Conservation (phyloP, 1,140 invertebrate species). For the Drosophila pseudoobscura region DNA sequence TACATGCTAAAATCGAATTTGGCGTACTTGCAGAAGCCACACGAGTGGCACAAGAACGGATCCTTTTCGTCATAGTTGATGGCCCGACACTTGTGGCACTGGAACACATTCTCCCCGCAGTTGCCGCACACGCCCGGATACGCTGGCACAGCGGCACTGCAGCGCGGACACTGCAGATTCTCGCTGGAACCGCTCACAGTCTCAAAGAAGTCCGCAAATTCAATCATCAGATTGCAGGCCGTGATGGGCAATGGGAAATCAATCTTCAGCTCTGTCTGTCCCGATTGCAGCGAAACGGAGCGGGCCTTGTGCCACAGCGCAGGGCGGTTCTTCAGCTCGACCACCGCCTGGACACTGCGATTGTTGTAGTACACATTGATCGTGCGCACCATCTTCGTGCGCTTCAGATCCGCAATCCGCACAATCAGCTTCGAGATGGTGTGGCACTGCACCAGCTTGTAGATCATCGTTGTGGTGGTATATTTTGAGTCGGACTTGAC, state of each 20-base stretch:
- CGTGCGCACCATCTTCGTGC: conserved; percentile 98
- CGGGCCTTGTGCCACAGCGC: conserved; percentile 98
- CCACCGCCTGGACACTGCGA: conserved; percentile 96
- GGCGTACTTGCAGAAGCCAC: conserved; percentile 99
- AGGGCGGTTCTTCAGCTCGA: conserved; percentile 95
- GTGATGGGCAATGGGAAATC: conserved; percentile 98
- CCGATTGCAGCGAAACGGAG: conserved; percentile 93
- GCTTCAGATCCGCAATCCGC: conserved; percentile 96
- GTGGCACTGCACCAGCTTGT: conserved; percentile 97
- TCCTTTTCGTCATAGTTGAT: conserved; percentile 99
- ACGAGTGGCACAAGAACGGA: conserved; percentile 98
- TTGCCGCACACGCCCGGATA: conserved; percentile 99
- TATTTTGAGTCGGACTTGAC: conserved; percentile 99
- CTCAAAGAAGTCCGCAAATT: conserved; percentile 99
- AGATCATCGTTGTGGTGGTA: conserved; percentile 98
- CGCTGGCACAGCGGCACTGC: conserved; percentile 97
- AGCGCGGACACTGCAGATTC: conserved; percentile 97
- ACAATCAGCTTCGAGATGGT: conserved; percentile 97
- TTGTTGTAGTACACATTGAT: conserved; percentile 99
- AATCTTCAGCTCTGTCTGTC: conserved; percentile 96
- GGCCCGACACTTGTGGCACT: conserved; percentile 98
- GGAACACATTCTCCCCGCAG: conserved; percentile 99
- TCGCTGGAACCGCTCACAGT: conserved; percentile 92
- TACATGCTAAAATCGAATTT: conserved; percentile 98
- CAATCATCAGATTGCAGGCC: conserved; percentile 99